phyloP scores from a whole-genome alignment of 2,888 invertebrate genomes.

The Caenorhabditis zanzibari region DNA sequence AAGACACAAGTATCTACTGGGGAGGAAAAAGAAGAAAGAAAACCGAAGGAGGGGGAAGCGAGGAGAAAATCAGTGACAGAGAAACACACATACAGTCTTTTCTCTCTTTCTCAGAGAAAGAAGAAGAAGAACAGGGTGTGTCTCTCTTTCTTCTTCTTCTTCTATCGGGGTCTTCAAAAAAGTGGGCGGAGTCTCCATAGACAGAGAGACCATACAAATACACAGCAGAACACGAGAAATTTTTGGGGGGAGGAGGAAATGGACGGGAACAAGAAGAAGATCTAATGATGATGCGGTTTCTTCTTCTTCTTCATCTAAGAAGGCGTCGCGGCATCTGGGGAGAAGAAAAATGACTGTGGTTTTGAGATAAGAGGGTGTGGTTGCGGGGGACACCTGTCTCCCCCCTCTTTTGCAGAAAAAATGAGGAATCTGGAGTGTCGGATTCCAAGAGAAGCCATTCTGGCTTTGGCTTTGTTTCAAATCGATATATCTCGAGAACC shows the following conservation, averaged over 20 bases:
- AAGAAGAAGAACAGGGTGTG: conserved; percentile 44
- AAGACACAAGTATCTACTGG: not conserved
- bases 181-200: conserved; percentile 16
- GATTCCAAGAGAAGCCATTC: too few species aligned
- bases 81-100: not conserved
- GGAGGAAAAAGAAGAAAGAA: not conserved
- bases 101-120: not conserved
- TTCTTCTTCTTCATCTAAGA: not conserved
- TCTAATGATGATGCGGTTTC: conserved; percentile 24
- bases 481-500: too few species aligned
- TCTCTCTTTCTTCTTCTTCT: not conserved
- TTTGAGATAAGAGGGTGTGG: conserved; percentile 38
- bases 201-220: conserved; percentile 26
- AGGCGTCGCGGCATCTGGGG: not conserved
- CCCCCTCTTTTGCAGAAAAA: not conserved
- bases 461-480: too few species aligned
- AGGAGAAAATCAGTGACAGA: not conserved
- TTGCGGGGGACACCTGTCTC: conserved; percentile 4
- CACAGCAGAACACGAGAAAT: conserved; percentile 23
- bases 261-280: conserved; percentile 36
- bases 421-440: too few species aligned
- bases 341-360: conserved; percentile 35
- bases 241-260: not conserved
- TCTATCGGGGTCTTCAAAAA: conserved; percentile 8
- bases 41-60: not conserved